These are phyloP conservation scores for Chirona hameri DNA, from an alignment of 2,888 invertebrate genomes.

Conservation along the genomic window DNA sequence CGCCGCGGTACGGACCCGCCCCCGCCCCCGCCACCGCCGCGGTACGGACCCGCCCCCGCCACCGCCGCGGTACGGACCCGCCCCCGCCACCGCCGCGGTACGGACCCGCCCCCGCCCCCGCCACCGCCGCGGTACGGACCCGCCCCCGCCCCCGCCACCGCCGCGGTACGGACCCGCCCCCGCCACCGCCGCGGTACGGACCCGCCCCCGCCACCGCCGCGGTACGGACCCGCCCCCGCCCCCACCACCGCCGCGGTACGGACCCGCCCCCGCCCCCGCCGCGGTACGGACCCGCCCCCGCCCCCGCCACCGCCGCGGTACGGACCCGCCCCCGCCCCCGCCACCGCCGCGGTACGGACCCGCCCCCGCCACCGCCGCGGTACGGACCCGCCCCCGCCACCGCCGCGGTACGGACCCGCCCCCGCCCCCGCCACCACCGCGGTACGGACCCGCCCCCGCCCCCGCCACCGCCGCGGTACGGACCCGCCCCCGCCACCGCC, in stretches of 20 bases:
- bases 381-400: neutral
- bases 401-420: neutral
- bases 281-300: neutral
- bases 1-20: neutral
- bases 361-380: neutral
- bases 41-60: neutral
- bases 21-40: neutral
- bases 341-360: neutral
- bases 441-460: neutral
- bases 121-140: neutral
- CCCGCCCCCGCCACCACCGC: neutral
- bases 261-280: neutral
- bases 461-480: neutral
- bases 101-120: neutral
- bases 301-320: neutral
- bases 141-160: neutral
- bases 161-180: neutral
- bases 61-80: neutral
- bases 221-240: neutral
- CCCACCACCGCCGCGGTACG: neutral
- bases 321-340: neutral
- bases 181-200: neutral
- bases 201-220: neutral
- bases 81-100: neutral
- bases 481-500: neutral